These are phyloP conservation scores for Caenorhabditis sinica DNA, from an alignment of 2,888 invertebrate genomes.

Conservation along the genomic window DNA sequence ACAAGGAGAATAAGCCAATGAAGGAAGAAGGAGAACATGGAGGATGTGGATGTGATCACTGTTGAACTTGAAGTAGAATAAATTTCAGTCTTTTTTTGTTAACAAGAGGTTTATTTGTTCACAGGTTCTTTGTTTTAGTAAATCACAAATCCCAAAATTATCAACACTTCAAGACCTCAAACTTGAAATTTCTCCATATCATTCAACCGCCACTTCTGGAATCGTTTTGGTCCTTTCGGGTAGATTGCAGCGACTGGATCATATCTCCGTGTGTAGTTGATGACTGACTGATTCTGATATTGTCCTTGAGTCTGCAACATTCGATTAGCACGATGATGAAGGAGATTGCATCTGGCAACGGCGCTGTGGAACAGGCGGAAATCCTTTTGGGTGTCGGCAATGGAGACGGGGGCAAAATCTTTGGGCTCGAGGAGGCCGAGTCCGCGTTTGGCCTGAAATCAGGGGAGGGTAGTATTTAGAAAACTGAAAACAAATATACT, in stretches of 20 bases:
- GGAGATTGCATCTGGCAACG: slow-evolving; percentile 60
- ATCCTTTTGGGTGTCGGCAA: slow-evolving; percentile 63
- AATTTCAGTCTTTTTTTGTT: not conserved
- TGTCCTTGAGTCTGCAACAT: slow-evolving; percentile 52
- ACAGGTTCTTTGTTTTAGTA: not conserved
- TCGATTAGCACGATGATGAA: slow-evolving; percentile 55
- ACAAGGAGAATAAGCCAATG: slow-evolving; percentile 9
- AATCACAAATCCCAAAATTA: not conserved
- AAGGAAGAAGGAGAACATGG: slow-evolving; percentile 26
- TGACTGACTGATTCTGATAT: slow-evolving; percentile 45
- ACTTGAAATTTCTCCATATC: slow-evolving; percentile 38
- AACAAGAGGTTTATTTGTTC: slow-evolving; percentile 4
- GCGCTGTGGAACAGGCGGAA: slow-evolving; percentile 56
- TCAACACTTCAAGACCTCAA: too few relatives aligned
- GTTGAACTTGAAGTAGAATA: slow-evolving; percentile 7
- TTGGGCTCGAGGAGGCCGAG: slow-evolving; percentile 61
- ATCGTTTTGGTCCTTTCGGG: slow-evolving; percentile 40
- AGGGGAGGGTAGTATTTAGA: too few relatives aligned
- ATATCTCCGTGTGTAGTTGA: slow-evolving; percentile 52
- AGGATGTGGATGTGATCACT: slow-evolving; percentile 54
- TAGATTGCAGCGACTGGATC: slow-evolving; percentile 55
- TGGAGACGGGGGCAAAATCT: slow-evolving; percentile 55
- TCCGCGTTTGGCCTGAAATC: slow-evolving; percentile 54
- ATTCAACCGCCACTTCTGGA: slow-evolving; percentile 56
- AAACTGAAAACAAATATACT: too few relatives aligned